Conservation (phyloP, 2,113 vertebrate genomes). For the Coreoperca whiteheadi region DNA sequence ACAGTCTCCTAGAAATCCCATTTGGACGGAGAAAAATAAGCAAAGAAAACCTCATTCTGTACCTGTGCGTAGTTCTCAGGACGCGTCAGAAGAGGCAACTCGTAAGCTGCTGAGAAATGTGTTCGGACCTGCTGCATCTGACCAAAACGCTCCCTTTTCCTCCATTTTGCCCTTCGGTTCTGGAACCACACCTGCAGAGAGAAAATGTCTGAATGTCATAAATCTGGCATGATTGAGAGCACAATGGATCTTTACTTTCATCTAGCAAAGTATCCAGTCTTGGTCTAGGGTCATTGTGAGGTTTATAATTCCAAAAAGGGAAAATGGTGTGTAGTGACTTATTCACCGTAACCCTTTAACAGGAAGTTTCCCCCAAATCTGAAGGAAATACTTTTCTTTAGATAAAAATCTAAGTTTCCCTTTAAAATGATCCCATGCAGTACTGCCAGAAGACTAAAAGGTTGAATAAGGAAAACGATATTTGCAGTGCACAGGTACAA, state of each 20-base stretch:
- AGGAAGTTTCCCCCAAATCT: constrained; percentile 19
- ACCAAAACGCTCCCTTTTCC: constrained; percentile 96
- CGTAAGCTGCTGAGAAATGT: constrained; percentile 96
- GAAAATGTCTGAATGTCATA: constrained; percentile 32
- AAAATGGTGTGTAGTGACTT: not conserved
- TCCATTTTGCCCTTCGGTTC: constrained; percentile 97
- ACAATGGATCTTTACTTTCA: constrained; percentile 5
- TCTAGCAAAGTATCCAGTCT: not conserved
- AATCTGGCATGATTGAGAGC: not conserved
- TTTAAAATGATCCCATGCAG: constrained; percentile 16
- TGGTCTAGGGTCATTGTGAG: not conserved
- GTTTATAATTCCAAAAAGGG: not conserved
- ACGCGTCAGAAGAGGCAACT: constrained; percentile 94
- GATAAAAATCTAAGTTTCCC: constrained; percentile 44
- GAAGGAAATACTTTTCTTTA: constrained; percentile 39
- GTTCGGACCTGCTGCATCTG: constrained; percentile 99
- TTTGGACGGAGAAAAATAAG: not conserved
- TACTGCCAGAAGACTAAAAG: constrained; percentile 20
- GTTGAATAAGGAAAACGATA: constrained; percentile 6
- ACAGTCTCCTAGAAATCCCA: not conserved
- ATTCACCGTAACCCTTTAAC: not conserved
- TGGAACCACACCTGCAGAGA: constrained; percentile 96
- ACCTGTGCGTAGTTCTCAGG: constrained; percentile 99
- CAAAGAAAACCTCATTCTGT: constrained; percentile 2
- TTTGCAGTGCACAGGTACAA: constrained; percentile 7